A percentile compares a stretch with the other conserved stretches of the same genome.
phyloP scores from a whole-genome alignment of 2,797 vertebrate genomes.

The Gadopsis bispinosus region DNA sequence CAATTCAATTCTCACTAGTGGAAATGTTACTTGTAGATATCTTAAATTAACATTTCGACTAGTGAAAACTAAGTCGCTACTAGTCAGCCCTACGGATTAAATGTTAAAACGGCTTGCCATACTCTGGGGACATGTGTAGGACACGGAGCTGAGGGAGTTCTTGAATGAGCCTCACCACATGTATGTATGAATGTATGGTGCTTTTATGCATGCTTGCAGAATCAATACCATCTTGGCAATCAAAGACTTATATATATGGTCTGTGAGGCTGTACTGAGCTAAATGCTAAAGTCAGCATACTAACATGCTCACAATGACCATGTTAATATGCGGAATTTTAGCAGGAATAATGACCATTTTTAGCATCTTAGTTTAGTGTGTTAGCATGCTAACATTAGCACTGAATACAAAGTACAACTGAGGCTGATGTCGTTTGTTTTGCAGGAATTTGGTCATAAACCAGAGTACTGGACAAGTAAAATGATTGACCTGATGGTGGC shows the following conservation, averaged over 20 bases:
- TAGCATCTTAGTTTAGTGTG: background rate
- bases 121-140: constrained; percentile 21
- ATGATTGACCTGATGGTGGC: background rate
- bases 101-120: too few species aligned
- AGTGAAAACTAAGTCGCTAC: too few species aligned
- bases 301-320: too few species aligned
- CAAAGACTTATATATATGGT: background rate
- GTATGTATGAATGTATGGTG: background rate
- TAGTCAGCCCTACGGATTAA: too few species aligned
- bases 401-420: background rate
- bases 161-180: constrained; percentile 14
- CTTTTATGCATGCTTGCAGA: background rate
- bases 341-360: background rate
- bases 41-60: too few species aligned
- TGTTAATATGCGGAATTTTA: background rate
- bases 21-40: too few species aligned
- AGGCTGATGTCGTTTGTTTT: background rate
- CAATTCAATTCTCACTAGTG: too few species aligned
- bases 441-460: too few species aligned
- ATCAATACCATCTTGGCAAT: background rate
- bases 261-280: background rate
- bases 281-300: background rate
- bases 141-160: constrained; percentile 18
- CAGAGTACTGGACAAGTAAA: background rate
- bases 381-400: background rate